These are phyloP conservation scores for Drosophila prostipennis DNA, from an alignment of 2,888 invertebrate species.

Conservation along the genomic window DNA sequence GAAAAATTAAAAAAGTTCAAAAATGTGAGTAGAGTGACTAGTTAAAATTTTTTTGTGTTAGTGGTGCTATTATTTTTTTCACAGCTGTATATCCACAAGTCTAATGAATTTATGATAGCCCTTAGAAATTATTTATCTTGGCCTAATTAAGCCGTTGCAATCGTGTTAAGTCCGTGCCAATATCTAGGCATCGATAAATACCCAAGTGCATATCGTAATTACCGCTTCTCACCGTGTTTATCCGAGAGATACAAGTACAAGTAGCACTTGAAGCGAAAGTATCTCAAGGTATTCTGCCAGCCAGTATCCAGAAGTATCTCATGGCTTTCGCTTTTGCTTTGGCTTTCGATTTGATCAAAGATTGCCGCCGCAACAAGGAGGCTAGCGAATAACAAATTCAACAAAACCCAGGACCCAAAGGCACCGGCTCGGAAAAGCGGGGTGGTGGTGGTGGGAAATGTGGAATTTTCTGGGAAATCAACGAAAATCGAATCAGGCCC, in stretches of 20 bases:
- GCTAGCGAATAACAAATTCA: conserved; percentile 31
- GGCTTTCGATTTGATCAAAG: conserved; percentile 37
- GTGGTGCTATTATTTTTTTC: too few species aligned
- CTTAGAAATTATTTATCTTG: not conserved
- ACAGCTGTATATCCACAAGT: too few species aligned
- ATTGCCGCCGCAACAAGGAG: conserved; percentile 37
- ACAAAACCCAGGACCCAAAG: conserved; percentile 12
- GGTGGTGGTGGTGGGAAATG: not conserved
- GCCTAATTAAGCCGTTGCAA: not conserved
- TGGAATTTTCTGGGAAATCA: conserved; percentile 34
- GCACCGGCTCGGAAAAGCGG: conserved; percentile 3
- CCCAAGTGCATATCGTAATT: conserved; percentile 8
- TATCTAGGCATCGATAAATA: not conserved
- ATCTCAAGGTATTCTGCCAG: conserved; percentile 17
- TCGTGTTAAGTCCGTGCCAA: not conserved
- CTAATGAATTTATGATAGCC: too few species aligned
- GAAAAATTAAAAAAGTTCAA: too few species aligned
- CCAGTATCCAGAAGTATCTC: conserved; percentile 18
- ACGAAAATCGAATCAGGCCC: conserved; percentile 41
- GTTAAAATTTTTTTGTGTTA: too few species aligned
- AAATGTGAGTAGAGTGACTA: too few species aligned
- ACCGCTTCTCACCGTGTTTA: conserved; percentile 7
- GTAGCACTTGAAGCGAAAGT: not conserved
- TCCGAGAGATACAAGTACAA: conserved; percentile 12
- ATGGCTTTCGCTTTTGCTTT: conserved; percentile 16